Evolutionary conservation across 1,140 invertebrate species (phyloP), one percentile per base, ranked within the genome.

Genomic region (Trachymyrmex septentrionalis): DNA sequence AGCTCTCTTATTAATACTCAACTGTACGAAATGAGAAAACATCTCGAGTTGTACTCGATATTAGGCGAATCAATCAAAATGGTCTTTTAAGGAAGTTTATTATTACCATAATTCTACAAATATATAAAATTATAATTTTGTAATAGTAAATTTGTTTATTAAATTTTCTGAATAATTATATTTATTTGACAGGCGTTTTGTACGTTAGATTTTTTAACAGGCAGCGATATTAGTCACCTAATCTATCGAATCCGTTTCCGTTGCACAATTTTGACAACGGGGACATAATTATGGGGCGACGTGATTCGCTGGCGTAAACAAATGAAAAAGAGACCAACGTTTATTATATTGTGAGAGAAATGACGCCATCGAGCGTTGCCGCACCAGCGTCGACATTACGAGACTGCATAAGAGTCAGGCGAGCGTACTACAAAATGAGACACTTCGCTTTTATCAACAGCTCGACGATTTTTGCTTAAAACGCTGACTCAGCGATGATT

Each of bases 401-500:
- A 50, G 44, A 67, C 76, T 27, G 38, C 19, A 57, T 14, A 55
- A 85, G 27, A 87, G 38, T 61, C 50, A 12, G 50, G 55, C 44
- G 71, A 69, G 38, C 76, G 53, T 77, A 30, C 64, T 48, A 66
- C 27, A 59, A 86, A 86, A 34, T 64, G 55, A 73, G 73, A 66
- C 55, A 63, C 34, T 77, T 6, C 59, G 24, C 64, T 57, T 87
- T 34, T 69, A 86, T 86, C 87, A 38, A 57, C 76, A 61, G 77
- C 67, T 53, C 24, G 10, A 16, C 38, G 76, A 90, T 86, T 90
- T 88, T 90, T 88, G 76, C 14, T 67, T 34, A 59, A 87, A 84
- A 75, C 57, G 61, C 50, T 90, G 89, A 90, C 86, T 91, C 90
- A 88, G 38, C 86, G 61, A 86, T 91, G 86, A 91, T 90, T 90